Conservation (phyloP, 2,113 vertebrate genomes). For the Macrotus californicus region DNA sequence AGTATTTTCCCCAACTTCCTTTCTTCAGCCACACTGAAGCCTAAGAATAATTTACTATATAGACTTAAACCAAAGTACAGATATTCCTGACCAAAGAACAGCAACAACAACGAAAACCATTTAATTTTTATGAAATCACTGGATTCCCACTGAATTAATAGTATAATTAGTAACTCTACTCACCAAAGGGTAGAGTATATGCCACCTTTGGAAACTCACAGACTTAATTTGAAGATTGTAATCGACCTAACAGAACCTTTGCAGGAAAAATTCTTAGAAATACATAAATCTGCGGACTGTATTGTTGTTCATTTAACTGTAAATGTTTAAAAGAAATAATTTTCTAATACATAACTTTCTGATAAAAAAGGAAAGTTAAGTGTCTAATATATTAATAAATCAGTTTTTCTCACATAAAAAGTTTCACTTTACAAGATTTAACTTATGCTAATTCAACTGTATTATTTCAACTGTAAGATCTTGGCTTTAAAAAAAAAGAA, state of each 20-base stretch:
- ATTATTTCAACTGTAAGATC: not conserved
- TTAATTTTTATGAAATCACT: not conserved
- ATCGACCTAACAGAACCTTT: not conserved
- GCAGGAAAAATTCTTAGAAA: not conserved
- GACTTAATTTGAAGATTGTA: not conserved
- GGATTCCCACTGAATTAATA: not conserved
- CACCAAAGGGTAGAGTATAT: not conserved
- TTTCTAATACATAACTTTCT: not conserved
- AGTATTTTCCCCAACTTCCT: not conserved
- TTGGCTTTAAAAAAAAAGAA: not conserved
- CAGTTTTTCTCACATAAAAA: not conserved
- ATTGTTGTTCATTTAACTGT: not conserved
- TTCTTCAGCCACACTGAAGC: not conserved
- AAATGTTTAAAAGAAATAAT: constrained; percentile 17
- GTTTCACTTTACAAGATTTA: not conserved
- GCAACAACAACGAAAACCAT: not conserved
- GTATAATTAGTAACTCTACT: not conserved
- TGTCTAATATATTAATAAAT: not conserved
- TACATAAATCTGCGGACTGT: not conserved
- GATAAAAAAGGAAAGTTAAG: not conserved
- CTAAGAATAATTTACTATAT: not conserved
- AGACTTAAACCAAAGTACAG: not conserved
- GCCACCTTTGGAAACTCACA: not conserved
- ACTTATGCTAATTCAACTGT: not conserved
- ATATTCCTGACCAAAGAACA: not conserved